Evolutionary conservation across 2,797 vertebrate species (phyloP).

Genomic region (Mormyrus proboscirostris): DNA sequence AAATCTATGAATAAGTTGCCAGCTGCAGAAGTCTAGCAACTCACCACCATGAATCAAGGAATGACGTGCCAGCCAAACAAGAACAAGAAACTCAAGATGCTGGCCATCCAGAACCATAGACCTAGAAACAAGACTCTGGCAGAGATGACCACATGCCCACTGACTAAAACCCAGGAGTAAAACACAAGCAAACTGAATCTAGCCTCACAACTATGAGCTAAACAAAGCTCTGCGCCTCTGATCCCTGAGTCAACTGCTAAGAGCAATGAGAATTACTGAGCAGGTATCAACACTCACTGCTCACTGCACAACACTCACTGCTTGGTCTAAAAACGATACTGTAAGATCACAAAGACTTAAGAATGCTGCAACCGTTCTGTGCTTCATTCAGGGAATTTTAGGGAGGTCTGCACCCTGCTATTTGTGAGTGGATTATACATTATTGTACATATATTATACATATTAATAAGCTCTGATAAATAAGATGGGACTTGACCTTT

Average conservation of each 20-base stretch:
- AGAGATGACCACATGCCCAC: neutral
- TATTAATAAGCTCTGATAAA: neutral
- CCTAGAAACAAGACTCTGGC: neutral
- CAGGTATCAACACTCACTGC: neutral
- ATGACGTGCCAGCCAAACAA: neutral
- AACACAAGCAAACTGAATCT: neutral
- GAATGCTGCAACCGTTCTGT: neutral
- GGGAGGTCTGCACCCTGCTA: neutral
- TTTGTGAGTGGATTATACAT: neutral
- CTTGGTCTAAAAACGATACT: neutral
- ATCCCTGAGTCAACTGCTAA: neutral
- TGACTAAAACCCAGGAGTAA: neutral
- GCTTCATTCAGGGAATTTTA: neutral
- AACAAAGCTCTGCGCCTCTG: neutral
- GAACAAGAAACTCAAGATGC: neutral
- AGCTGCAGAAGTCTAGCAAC: neutral
- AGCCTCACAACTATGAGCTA: neutral
- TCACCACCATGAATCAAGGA: neutral
- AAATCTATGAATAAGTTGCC: neutral
- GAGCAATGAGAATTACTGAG: neutral
- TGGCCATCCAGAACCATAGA: neutral
- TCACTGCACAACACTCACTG: neutral
- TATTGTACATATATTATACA: neutral
- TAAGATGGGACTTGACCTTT: neutral
- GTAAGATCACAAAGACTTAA: neutral